Percentiles rank a stretch among this genome's conserved stretches.
Conservation (phyloP, 2,113 vertebrate species). For the Myrmecobius fasciatus region DNA sequence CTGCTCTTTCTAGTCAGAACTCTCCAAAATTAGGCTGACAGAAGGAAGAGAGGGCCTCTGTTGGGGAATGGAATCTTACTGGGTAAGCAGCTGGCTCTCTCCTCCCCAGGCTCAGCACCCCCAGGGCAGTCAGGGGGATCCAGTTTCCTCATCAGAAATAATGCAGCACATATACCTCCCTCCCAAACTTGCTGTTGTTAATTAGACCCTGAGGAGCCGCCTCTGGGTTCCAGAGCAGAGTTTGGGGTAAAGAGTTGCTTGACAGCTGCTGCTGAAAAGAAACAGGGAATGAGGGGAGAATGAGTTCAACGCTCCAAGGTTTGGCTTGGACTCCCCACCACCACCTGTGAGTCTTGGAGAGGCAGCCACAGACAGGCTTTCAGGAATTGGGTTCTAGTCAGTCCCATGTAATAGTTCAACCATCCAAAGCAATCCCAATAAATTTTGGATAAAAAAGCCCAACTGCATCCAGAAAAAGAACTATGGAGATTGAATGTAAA, state of each 20-base stretch:
- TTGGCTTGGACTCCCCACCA: background rate
- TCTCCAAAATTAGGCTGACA: background rate
- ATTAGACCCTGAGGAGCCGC: background rate
- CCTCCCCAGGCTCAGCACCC: background rate
- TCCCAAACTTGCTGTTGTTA: background rate
- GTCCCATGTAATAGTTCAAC: background rate
- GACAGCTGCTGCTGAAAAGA: background rate
- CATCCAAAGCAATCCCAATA: too few species aligned
- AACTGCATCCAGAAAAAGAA: too few species aligned
- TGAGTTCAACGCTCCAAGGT: background rate
- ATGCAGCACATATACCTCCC: background rate
- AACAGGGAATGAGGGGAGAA: background rate
- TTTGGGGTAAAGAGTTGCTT: background rate
- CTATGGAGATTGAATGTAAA: too few species aligned
- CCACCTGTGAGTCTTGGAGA: background rate
- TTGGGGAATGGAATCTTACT: background rate
- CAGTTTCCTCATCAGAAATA: background rate
- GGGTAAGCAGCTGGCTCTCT: background rate
- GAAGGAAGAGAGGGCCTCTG: background rate
- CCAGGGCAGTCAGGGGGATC: background rate
- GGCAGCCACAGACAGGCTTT: background rate
- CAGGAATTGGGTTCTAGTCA: background rate
- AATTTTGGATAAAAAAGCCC: too few species aligned
- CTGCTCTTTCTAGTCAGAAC: too few species aligned
- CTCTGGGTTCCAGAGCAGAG: background rate